Evolutionary conservation across 2,797 vertebrate species (phyloP).

Genomic region (Smutsia gigantea): DNA sequence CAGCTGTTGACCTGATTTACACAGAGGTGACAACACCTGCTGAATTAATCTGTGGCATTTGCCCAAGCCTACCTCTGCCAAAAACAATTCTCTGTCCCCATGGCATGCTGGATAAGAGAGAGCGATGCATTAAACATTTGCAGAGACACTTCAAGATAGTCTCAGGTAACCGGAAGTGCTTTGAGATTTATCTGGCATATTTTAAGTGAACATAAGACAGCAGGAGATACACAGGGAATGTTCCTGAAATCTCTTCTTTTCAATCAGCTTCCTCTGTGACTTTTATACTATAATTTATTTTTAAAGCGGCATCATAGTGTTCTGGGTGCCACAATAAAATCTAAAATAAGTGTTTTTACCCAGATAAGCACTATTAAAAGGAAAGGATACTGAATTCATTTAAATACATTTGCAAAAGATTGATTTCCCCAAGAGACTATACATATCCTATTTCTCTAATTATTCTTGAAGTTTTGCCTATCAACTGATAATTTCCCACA

Average conservation of each 20-base stretch:
- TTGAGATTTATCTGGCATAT: conserved; percentile 83
- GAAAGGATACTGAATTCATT: conserved; percentile 86
- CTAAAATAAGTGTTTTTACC: conserved; percentile 80
- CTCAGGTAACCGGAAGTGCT: conserved; percentile 82
- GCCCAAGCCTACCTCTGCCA: conserved; percentile 25
- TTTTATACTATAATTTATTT: conserved; percentile 85
- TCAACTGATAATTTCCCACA: conserved; percentile 82
- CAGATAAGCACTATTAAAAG: conserved; percentile 78
- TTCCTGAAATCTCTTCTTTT: conserved; percentile 80
- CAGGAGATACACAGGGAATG: conserved; percentile 73
- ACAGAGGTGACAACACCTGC: conserved; percentile 15
- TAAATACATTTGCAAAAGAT: conserved; percentile 85
- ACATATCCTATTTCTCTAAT: conserved; percentile 82
- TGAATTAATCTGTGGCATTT: conserved; percentile 65
- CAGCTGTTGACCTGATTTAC: neutral
- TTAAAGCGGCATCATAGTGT: conserved; percentile 83
- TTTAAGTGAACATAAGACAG: conserved; percentile 84
- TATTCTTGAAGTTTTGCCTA: conserved; percentile 86
- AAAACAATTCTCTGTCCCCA: conserved; percentile 49
- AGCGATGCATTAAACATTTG: conserved; percentile 81
- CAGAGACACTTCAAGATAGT: conserved; percentile 75
- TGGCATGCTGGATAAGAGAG: conserved; percentile 72
- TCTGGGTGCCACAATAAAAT: conserved; percentile 80
- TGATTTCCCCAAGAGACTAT: conserved; percentile 80
- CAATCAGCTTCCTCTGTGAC: conserved; percentile 81